Conservation (phyloP, 2,797 vertebrate species). For the Philypnodon macrostomus region DNA sequence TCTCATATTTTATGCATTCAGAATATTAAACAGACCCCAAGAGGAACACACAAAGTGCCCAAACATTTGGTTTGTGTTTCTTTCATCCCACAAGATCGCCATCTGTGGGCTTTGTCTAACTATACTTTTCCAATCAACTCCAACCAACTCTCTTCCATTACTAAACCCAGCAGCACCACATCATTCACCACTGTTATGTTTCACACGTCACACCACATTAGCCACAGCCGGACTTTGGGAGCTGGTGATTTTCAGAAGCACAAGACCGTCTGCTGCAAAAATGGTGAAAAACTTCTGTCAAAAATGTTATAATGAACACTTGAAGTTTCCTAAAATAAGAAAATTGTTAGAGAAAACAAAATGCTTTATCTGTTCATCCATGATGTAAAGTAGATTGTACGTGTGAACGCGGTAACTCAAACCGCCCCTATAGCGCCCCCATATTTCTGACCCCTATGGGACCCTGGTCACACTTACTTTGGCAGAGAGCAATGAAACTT, state of each 20-base stretch:
- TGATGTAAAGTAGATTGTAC: too few species aligned
- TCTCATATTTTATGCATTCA: conserved; percentile 30
- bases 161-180: not conserved
- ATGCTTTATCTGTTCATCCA: too few species aligned
- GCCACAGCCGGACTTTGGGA: not conserved
- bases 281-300: too few species aligned
- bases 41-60: conserved; percentile 33
- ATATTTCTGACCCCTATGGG: too few species aligned
- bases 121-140: conserved; percentile 5
- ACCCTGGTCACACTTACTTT: too few species aligned
- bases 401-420: too few species aligned
- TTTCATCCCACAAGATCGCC: conserved; percentile 12
- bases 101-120: conserved; percentile 27
- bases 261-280: not conserved
- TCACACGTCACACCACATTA: not conserved
- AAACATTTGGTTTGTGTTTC: conserved; percentile 47
- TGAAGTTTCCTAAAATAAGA: too few species aligned
- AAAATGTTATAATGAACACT: too few species aligned
- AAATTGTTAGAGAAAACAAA: too few species aligned
- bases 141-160: too few species aligned
- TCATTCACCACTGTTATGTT: not conserved
- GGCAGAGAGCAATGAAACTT: too few species aligned
- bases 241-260: conserved; percentile 1
- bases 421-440: too few species aligned
- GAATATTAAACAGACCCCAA: conserved; percentile 19